Conservation (phyloP, 1,140 invertebrate species). For the Rhyacophila brunnea region DNA sequence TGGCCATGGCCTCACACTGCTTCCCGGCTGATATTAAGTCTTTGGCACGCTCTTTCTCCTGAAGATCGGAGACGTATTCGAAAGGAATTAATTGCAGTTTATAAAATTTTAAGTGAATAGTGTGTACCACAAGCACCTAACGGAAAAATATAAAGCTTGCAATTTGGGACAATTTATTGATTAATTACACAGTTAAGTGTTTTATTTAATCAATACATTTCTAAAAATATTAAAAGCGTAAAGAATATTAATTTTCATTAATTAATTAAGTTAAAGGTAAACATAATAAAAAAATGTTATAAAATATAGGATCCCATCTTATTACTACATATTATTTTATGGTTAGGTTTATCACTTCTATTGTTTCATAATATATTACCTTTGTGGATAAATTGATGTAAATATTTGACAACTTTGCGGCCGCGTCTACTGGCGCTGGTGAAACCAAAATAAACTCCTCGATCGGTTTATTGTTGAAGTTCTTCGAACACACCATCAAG, state of each 20-base stretch:
- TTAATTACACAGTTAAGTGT: too few species aligned
- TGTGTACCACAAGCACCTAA: too few species aligned
- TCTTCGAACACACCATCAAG: slow-evolving; percentile 97
- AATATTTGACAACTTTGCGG: slow-evolving; percentile 94
- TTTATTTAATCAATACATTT: too few species aligned
- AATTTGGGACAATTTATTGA: too few species aligned
- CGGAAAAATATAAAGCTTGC: too few species aligned
- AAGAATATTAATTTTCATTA: background rate
- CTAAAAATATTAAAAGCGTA: too few species aligned
- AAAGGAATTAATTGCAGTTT: too few species aligned
- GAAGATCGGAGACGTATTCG: slow-evolving; percentile 16
- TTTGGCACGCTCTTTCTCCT: slow-evolving; percentile 96
- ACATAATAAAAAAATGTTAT: background rate
- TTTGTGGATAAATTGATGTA: slow-evolving; percentile 85
- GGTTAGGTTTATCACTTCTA: background rate
- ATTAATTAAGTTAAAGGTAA: background rate
- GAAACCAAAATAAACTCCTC: slow-evolving; percentile 96
- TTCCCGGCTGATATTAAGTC: slow-evolving; percentile 92
- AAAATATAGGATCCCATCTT: background rate
- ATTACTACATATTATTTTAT: too few species aligned
- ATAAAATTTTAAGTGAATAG: too few species aligned
- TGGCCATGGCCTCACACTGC: slow-evolving; percentile 96
- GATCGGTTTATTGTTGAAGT: slow-evolving; percentile 93
- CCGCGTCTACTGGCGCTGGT: slow-evolving; percentile 95
- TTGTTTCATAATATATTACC: slow-evolving; percentile 57